Percentiles rank a stretch among this genome's conserved stretches.
These are phyloP conservation scores for Gyrodactylus bullatarudis DNA, from an alignment of 1,140 invertebrate species.

Conservation along the genomic window DNA sequence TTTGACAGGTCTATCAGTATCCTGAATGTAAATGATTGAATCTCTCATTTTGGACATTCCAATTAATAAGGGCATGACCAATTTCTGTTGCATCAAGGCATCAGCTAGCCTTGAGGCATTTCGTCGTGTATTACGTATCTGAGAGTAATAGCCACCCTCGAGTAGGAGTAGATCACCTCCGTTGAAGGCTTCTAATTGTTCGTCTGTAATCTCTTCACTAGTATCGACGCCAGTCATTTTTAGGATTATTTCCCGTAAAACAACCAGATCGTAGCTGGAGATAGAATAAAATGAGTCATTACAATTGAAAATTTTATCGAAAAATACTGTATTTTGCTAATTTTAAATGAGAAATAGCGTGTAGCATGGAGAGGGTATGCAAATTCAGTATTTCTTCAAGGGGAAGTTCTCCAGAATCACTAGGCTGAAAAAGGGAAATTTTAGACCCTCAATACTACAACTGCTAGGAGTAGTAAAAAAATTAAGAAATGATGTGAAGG, in stretches of 20 bases:
- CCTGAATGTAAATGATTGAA: conserved; percentile 31
- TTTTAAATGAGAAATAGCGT: neutral
- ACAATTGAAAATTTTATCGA: conserved; percentile 1
- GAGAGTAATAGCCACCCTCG: conserved; percentile 81
- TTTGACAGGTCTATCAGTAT: conserved; percentile 45
- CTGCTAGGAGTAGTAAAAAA: too few relatives aligned
- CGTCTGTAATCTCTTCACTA: conserved; percentile 66
- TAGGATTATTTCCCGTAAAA: conserved; percentile 84
- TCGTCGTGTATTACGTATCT: conserved; percentile 75
- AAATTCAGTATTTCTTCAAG: neutral
- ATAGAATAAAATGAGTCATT: conserved; percentile 13
- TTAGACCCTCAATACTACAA: too few relatives aligned
- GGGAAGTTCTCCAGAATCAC: too few relatives aligned
- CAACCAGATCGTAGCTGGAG: conserved; percentile 52
- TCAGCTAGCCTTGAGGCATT: conserved; percentile 79
- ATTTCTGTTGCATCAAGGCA: conserved; percentile 50
- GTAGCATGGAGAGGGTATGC: neutral
- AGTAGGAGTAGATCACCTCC: conserved; percentile 70
- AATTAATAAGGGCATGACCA: conserved; percentile 62
- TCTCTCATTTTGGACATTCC: conserved; percentile 82
- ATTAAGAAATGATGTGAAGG: too few relatives aligned
- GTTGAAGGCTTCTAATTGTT: conserved; percentile 71
- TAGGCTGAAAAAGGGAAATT: too few relatives aligned
- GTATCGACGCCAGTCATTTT: conserved; percentile 97
- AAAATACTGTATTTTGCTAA: neutral